These are phyloP conservation scores for Embiotoca jacksoni DNA, from an alignment of 2,113 vertebrate genomes.

Conservation along the genomic window DNA sequence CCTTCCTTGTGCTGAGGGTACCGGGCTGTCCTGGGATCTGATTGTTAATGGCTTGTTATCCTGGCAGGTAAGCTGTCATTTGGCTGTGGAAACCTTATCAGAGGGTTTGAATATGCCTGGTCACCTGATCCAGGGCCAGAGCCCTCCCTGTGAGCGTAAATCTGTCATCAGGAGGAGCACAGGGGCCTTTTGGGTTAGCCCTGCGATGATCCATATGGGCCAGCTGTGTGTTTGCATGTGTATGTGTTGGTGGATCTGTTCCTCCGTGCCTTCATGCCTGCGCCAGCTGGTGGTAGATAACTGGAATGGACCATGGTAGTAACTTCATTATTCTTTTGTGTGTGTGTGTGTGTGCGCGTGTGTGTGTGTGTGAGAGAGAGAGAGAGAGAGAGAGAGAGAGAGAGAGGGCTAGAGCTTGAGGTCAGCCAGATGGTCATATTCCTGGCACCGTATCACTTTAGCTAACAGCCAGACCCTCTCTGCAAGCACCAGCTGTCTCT, in stretches of 20 bases:
- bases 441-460: constrained; percentile 69
- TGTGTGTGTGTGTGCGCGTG: constrained; percentile 26
- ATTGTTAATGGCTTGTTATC: constrained; percentile 37
- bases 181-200: constrained; percentile 62
- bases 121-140: constrained; percentile 69
- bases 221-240: constrained; percentile 71
- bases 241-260: constrained; percentile 29
- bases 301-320: constrained; percentile 56
- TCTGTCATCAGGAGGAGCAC: constrained; percentile 62
- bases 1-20: constrained; percentile 16
- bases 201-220: constrained; percentile 71
- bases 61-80: constrained; percentile 45
- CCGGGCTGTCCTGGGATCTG: constrained; percentile 36
- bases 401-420: constrained; percentile 60
- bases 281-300: constrained; percentile 57
- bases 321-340: constrained; percentile 54
- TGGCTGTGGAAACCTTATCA: constrained; percentile 55
- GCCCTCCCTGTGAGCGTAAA: constrained; percentile 70
- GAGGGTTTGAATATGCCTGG: constrained; percentile 47
- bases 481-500: constrained; percentile 70
- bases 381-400: constrained; percentile 17
- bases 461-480: constrained; percentile 63
- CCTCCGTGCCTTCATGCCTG: constrained; percentile 40
- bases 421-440: constrained; percentile 79
- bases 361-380: constrained; percentile 20